A percentile compares a stretch with the other conserved stretches of the same genome.
phyloP scores from a whole-genome alignment of 2,888 invertebrate species.

The Leucophenga maculata region DNA sequence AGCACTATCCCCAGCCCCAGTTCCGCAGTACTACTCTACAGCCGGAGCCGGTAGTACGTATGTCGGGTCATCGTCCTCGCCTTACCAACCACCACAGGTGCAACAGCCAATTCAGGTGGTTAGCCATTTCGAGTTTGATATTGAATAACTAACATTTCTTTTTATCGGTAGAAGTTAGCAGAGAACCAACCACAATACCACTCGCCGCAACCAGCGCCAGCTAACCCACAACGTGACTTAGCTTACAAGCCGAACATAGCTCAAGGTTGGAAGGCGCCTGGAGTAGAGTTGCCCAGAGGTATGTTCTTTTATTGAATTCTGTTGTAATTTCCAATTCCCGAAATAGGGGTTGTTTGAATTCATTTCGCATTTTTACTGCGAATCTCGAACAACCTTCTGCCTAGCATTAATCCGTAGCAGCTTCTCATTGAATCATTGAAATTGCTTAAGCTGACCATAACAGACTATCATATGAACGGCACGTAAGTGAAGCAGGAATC shows the following conservation, averaged over 20 bases:
- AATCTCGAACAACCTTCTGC: slow-evolving; percentile 42
- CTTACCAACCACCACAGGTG: slow-evolving; percentile 22
- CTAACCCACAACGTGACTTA: slow-evolving; percentile 65
- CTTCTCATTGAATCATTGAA: too few relatives aligned
- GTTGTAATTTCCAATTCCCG: too few relatives aligned
- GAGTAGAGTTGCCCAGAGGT: slow-evolving; percentile 69
- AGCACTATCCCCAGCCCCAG: slow-evolving; percentile 35
- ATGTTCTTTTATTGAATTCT: slow-evolving; percentile 29
- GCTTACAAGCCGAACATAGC: slow-evolving; percentile 71
- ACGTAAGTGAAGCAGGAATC: too few relatives aligned
- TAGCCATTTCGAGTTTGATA: background rate
- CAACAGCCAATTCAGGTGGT: background rate
- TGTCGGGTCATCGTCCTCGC: slow-evolving; percentile 31
- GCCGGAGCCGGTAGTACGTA: background rate
- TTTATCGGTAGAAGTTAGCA: slow-evolving; percentile 32
- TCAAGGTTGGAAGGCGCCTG: slow-evolving; percentile 72
- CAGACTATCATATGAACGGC: too few relatives aligned
- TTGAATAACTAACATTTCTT: background rate
- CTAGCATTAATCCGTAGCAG: too few relatives aligned
- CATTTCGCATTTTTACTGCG: background rate
- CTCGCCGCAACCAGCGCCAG: slow-evolving; percentile 34
- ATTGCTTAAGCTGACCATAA: too few relatives aligned
- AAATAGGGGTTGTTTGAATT: too few relatives aligned
- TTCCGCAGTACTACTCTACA: slow-evolving; percentile 14
- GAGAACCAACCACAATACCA: slow-evolving; percentile 28